Evolutionary conservation across 2,797 vertebrate genomes (phyloP).

Genomic region (Morus bassanus): DNA sequence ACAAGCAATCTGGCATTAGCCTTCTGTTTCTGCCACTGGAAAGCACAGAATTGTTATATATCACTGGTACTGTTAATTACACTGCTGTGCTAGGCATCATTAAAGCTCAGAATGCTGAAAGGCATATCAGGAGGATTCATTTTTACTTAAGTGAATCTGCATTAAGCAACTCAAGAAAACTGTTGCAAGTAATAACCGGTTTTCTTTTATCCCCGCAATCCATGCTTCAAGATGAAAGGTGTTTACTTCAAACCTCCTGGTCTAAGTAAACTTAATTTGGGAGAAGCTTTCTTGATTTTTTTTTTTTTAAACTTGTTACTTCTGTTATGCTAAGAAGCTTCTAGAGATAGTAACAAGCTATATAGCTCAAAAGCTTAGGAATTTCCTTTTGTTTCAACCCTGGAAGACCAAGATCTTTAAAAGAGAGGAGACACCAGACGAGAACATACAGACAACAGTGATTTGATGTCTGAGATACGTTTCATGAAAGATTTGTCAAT

Average conservation of each 20-base stretch:
- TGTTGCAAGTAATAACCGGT: slow-evolving; percentile 14
- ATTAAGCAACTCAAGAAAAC: slow-evolving; percentile 17
- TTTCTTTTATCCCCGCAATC: neutral
- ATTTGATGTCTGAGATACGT: neutral
- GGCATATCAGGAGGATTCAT: slow-evolving; percentile 51
- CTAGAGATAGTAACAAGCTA: neutral
- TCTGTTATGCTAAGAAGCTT: neutral
- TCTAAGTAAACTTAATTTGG: neutral
- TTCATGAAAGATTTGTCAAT: neutral
- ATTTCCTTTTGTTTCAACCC: neutral
- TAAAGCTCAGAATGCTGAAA: slow-evolving; percentile 66
- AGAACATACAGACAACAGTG: no score
- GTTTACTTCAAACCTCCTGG: neutral
- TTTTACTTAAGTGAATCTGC: slow-evolving; percentile 60
- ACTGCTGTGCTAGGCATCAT: slow-evolving; percentile 64
- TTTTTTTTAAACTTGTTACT: neutral
- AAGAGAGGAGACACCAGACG: neutral
- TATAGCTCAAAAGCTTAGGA: neutral
- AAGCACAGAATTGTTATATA: slow-evolving; percentile 52
- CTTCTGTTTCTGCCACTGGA: slow-evolving; percentile 70
- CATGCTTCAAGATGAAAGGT: neutral
- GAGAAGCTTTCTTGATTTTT: neutral
- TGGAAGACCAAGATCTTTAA: neutral
- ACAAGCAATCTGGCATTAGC: slow-evolving; percentile 75
- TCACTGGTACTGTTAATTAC: slow-evolving; percentile 72